Evolutionary conservation across 2,113 vertebrate genomes (phyloP).

Genomic region (Mustela lutreola): DNA sequence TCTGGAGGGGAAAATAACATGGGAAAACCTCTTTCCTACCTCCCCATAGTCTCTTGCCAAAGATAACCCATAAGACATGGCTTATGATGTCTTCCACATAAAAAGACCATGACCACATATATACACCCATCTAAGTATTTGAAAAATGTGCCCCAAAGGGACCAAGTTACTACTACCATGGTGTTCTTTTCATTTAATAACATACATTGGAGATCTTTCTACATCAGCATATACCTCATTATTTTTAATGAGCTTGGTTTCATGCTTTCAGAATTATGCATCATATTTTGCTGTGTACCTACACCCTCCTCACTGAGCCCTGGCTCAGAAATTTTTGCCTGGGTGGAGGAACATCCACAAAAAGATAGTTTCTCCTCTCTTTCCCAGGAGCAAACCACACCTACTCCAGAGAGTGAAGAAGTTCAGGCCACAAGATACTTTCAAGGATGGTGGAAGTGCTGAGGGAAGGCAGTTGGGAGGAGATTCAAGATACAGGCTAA

Average conservation of each 20-base stretch:
- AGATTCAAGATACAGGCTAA: not conserved
- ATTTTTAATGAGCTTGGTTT: not conserved
- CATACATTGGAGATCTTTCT: not conserved
- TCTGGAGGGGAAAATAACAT: not conserved
- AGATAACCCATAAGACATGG: not conserved
- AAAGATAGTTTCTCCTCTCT: not conserved
- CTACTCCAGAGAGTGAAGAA: not conserved
- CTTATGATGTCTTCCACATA: not conserved
- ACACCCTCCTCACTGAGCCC: not conserved
- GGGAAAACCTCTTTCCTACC: not conserved
- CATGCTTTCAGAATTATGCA: not conserved
- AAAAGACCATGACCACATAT: not conserved
- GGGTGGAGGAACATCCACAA: not conserved
- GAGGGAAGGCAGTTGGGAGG: not conserved
- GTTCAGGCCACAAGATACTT: not conserved
- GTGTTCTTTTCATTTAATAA: not conserved
- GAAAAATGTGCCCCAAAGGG: not conserved
- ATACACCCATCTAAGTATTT: not conserved
- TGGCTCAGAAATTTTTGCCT: not conserved
- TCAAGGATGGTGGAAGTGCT: not conserved
- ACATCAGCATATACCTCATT: not conserved
- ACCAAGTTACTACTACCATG: not conserved
- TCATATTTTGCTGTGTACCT: not conserved
- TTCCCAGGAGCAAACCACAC: not conserved
- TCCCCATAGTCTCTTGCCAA: not conserved